These are phyloP conservation scores for Synergus japonicus DNA, from an alignment of 2,888 invertebrate genomes.

Conservation along the genomic window DNA sequence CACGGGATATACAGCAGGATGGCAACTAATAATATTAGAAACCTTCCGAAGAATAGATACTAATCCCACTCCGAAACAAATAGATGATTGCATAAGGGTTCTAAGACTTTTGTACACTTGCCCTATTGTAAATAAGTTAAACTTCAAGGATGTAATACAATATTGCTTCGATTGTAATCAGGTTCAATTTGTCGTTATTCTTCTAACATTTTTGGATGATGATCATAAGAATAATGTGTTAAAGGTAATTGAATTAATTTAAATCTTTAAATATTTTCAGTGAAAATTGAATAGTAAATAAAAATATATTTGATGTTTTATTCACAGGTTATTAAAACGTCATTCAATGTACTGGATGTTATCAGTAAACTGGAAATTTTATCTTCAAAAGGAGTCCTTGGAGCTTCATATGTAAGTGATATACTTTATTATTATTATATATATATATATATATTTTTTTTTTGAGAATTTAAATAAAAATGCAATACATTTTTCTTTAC, in stretches of 20 bases:
- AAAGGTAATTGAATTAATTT: slow-evolving; percentile 56
- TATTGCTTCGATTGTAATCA: slow-evolving; percentile 63
- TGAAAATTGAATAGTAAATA: slow-evolving; percentile 1
- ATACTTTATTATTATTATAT: slow-evolving; percentile 32
- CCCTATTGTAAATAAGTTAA: slow-evolving; percentile 64
- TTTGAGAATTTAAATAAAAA: slow-evolving; percentile 1
- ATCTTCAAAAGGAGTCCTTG: slow-evolving; percentile 62
- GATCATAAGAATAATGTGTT: slow-evolving; percentile 58
- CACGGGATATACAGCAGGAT: slow-evolving; percentile 66
- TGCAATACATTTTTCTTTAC: slow-evolving; percentile 41
- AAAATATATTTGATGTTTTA: slow-evolving; percentile 17
- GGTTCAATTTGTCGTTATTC: slow-evolving; percentile 64
- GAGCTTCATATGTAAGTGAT: slow-evolving; percentile 61
- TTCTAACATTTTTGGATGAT: slow-evolving; percentile 66
- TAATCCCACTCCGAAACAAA: slow-evolving; percentile 57
- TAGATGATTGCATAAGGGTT: slow-evolving; percentile 64
- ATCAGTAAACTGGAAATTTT: slow-evolving; percentile 58
- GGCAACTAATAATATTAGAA: slow-evolving; percentile 66
- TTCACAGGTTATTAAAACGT: slow-evolving; percentile 56
- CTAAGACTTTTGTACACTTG: slow-evolving; percentile 67
- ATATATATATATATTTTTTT: slow-evolving; percentile 16
- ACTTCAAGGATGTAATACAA: slow-evolving; percentile 60
- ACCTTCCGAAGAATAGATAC: slow-evolving; percentile 66
- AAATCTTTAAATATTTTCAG: slow-evolving; percentile 35
- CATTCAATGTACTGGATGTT: slow-evolving; percentile 50